Evolutionary conservation across 2,797 vertebrate genomes (phyloP), one percentile per base, ranked within the genome.

Genomic region (Orestias chungarensis): DNA sequence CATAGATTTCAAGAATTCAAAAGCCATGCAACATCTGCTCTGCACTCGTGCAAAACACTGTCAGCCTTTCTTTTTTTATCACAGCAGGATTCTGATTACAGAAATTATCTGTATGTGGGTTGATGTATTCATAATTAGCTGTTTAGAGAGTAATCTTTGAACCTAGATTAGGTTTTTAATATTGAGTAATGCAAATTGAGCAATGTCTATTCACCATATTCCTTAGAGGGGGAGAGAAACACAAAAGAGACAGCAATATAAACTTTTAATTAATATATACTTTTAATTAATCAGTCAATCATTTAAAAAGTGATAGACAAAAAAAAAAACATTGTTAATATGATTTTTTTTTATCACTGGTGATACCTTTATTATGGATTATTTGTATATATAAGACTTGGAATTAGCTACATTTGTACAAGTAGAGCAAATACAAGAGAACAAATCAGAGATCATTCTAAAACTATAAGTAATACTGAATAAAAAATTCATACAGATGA

Each of bases 71-170:
- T 75, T n/a, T 72, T 44, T 38, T 64, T 64, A 54, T 77, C 78
- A 79, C 76, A 25, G 46, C 83, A 72, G 74, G 73, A 72, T 69
- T 84, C 66, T 82, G 83, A 90, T 91, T 85, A 80, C 78, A 84
- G 74, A 55, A 80, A 75, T 69, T 80, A 82, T 86, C 76, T 66
- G 25, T 43, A 73, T 68, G 49, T 78, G 64, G 54, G 79, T 86
- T 84, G 77, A 89, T 85, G 85, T 73, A 57, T 62, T 80, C 62
- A 71, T 87, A 89, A 91, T 89, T 70, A 82, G 79, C 81, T 84
- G 68, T 84, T 87, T 80, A 77, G 78, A 85, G 75, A 73, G 31
- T 71, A 80, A 87, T 87, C 77, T 77, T 83, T 84, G 49, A 78
- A 74, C 62, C 70, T 70, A 82, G 74, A 87, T 87, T 74, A 68